Base-by-base conservation (phyloP, 1,140 invertebrate species). In the Leptopilina clavipes region DNA sequence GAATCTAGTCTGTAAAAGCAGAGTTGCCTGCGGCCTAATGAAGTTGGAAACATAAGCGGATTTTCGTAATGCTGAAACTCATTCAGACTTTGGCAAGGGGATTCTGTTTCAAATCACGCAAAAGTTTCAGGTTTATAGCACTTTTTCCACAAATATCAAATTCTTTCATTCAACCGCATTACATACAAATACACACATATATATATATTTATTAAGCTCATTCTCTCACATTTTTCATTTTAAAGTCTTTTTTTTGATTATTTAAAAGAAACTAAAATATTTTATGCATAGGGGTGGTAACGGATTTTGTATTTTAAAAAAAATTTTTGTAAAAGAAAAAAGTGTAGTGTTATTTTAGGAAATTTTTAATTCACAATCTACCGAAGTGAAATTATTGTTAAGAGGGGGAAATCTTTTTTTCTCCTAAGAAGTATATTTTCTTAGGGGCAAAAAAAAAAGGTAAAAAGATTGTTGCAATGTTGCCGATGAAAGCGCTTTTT, bases 1-100 rank as follows among this genome's bases (percentile, higher is more conserved):
- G 25, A 31, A 65, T 25, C 22, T 14, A 37, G 59, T 31, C 59
- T 65, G 59, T 65, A 31, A 65, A 37, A 65, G 59, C 25, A 65
- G 59, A 65, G 59, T 65, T 65, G 59, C 59, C 59, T 65, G 25
- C 22, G 59, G 59, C 59, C 59, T 65, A 65, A 65, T 65, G 59
- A 65, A 65, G 59, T 65, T 65, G 59, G 59, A 65, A 65, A 37
- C 59, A 65, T 65, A 65, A 65, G 59, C 59, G 59, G 59, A 65
- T 65, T 65, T 65, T 65, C 59, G 19, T 65, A 65, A 65, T 65
- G 59, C 59, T 31, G 19, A 31, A 65, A 65, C 59, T 65, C 59
- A 31, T 65, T 65, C 25, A 31, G 59, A 65, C 59, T 65, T 65
- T 65, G 59, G 59, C 59, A 65, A 45, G 59, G 22, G 25, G 22